Evolutionary conservation across 1,140 invertebrate genomes (phyloP), one percentile per base, ranked within the genome.

Genomic region (Danaus melanippus): DNA sequence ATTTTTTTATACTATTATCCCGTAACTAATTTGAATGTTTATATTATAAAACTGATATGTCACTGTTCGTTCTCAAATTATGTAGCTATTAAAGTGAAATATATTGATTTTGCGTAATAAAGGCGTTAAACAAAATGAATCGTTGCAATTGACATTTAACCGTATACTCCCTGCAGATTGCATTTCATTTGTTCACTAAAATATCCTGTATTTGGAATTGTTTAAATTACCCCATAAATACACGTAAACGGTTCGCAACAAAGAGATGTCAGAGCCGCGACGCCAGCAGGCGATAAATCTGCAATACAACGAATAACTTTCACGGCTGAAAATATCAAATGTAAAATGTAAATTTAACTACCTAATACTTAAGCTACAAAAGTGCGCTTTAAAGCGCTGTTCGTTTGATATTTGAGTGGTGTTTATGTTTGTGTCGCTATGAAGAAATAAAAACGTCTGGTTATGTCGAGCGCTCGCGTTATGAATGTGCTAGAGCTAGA

Each of bases 401-500:
- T 84, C 77, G 77, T 80, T 76, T 79, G 67, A 68, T 58, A 76
- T 79, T 79, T 79, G 73, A 81, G 75, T 81, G 76, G 73, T 83
- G 77, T 82, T 84, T 80, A 79, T 81, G 72, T 74, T 72, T 67
- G 65, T 72, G 68, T 74, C 72, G 72, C 68, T 66, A 63, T 58
- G 55, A 68, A 63, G 66, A 75, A 79, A 85, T 85, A 85, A 85
- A 85, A 85, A 84, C 75, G 81, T 84, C 81, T 84, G 76, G 65
- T 71, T 50, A 66, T 56, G 53, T 58, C 66, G 58, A 61, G 64
- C 53, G 54, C 60, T 32, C 45, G 59, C 57, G 74, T 84, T 84
- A 84, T 80, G 78, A 80, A 83, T 81, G 71, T 71, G 69, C 72
- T 75, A 75, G 49, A 42, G 55, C 47, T 44, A 79, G 76, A 79